Evolutionary conservation across 2,113 vertebrate genomes (phyloP).

Genomic region (Microcebus jonahi): DNA sequence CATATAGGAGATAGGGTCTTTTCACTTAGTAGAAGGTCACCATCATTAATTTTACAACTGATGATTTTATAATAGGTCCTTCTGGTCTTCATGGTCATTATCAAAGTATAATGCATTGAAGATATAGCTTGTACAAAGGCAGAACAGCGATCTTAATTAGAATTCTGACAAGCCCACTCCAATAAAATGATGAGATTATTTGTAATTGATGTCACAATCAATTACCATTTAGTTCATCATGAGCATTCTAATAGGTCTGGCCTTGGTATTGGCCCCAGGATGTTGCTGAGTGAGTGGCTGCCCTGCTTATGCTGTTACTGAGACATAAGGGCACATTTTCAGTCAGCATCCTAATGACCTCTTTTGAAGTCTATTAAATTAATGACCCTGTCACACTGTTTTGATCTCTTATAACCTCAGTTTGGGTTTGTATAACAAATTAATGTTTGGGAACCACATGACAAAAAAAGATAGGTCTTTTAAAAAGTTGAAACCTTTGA

Average conservation of each 20-base stretch:
- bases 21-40: constrained; percentile 85
- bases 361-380: constrained; percentile 97
- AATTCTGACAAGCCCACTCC: constrained; percentile 93
- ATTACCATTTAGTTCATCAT: constrained; percentile 92
- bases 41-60: constrained; percentile 92
- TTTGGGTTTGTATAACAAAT: constrained; percentile 84
- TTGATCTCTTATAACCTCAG: constrained; percentile 88
- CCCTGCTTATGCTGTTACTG: constrained; percentile 88
- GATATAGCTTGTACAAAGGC: constrained; percentile 89
- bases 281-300: constrained; percentile 89
- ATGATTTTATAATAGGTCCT: constrained; percentile 73
- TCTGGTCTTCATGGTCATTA: constrained; percentile 93
- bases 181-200: constrained; percentile 97
- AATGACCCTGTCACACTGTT: constrained; percentile 92
- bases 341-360: constrained; percentile 92
- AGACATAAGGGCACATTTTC: constrained; percentile 89
- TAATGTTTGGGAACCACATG: constrained; percentile 81
- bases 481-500: constrained; percentile 41
- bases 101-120: constrained; percentile 88
- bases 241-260: constrained; percentile 92
- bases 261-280: constrained; percentile 92
- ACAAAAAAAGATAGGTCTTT: constrained; percentile 78
- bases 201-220: constrained; percentile 96
- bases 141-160: constrained; percentile 94
- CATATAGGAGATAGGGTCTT: constrained; percentile 80